Base-by-base conservation (phyloP, 2,888 invertebrate species). In the Eustalomyia histrio region DNA sequence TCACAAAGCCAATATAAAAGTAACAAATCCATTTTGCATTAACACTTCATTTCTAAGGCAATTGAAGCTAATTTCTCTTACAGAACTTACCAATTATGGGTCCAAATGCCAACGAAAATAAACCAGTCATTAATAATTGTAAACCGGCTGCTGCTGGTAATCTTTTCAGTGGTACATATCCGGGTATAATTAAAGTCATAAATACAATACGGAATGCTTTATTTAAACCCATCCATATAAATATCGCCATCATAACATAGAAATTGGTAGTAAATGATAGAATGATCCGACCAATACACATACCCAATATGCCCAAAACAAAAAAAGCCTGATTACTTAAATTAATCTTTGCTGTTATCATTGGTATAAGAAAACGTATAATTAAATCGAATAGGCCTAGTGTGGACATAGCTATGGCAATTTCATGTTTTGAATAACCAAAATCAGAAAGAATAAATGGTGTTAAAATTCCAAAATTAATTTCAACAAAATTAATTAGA, bases 391-490 rank as follows among this genome's bases (percentile, higher is more conserved):
- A 92, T 33, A 93, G 92, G 0, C 93, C 95, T 79, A 95, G 89
- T 53, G 94, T 88, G 0, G 95, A 95, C 95, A 95, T 94, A 79
- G 93, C 93, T 2, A 93, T 89, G 0, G 95, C 95, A 0, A 93
- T 93, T 88, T 95, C 81, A 9, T 76, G 24, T 0, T 79, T 72
- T 0, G 89, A 87, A 84, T 94, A 93, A 10, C 93, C 92, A 86
- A 93, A 93, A 83, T 94, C 95, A 29, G 92, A 91, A 7, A 95
- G 90, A 80, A 95, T 94, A 84, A 94, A 95, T 0, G 95, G 95
- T 0, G 95, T 95, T 71, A 95, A 86, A 68, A 95, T 92, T n/a
- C 95, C 94, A 87, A 95, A 95, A 87, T 95, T 95, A 9, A 95
- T 86, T 88, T 95, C 95, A 18, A 93, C 93, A 86, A 95, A 95